Percentiles rank a stretch among this genome's conserved stretches.
Conservation (phyloP, 2,888 invertebrate species). For the Drosophila maculinotata region DNA sequence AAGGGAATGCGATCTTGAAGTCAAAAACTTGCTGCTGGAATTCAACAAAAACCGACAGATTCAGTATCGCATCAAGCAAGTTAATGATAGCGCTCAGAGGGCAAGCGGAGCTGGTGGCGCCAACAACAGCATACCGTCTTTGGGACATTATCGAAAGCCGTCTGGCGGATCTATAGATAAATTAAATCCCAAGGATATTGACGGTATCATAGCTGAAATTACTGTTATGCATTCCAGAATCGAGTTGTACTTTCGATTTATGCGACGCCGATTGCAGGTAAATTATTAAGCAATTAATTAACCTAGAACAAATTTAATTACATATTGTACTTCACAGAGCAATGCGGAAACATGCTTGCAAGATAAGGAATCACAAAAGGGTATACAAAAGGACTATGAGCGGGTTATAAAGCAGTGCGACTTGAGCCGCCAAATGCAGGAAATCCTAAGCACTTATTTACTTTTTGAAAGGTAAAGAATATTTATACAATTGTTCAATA, state of each 20-base stretch:
- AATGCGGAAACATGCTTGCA: conserved; percentile 88
- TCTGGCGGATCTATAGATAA: conserved; percentile 86
- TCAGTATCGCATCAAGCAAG: conserved; percentile 87
- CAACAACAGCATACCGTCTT: conserved; percentile 56
- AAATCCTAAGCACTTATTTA: conserved; percentile 94
- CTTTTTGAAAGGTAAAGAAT: conserved; percentile 91
- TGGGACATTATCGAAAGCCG: conserved; percentile 84
- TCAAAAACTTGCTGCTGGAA: conserved; percentile 88
- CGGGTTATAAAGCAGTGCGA: conserved; percentile 90
- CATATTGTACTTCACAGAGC: conserved; percentile 84
- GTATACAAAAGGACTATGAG: conserved; percentile 87
- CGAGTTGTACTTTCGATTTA: conserved; percentile 96
- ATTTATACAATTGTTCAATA: not conserved
- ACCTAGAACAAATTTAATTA: not conserved
- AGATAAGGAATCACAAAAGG: conserved; percentile 86
- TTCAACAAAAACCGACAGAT: conserved; percentile 90
- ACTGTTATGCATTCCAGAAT: conserved; percentile 95
- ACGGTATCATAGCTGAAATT: conserved; percentile 94
- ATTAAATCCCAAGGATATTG: conserved; percentile 93
- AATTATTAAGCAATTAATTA: not conserved
- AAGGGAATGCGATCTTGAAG: conserved; percentile 91
- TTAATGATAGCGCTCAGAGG: conserved; percentile 87
- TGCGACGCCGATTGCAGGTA: conserved; percentile 91
- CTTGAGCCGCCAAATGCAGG: conserved; percentile 91
- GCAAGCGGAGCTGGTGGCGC: conserved; percentile 65